phyloP scores from a whole-genome alignment of 2,113 vertebrate genomes.

The Atlantisia rogersi region DNA sequence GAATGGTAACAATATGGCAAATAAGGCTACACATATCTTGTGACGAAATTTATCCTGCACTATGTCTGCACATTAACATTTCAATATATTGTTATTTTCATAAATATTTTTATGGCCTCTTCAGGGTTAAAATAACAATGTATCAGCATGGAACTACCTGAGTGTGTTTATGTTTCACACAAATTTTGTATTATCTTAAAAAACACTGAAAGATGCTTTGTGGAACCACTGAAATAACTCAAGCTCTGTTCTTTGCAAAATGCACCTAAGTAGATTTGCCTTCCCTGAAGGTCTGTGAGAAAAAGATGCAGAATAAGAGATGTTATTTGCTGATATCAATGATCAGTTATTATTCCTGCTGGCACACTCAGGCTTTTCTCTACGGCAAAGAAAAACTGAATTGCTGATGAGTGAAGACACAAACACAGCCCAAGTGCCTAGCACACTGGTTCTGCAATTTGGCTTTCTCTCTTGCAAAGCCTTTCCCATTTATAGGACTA shows the following conservation, averaged over 20 bases:
- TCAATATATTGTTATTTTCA: neutral
- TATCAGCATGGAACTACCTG: neutral
- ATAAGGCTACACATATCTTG: neutral
- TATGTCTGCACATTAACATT: neutral
- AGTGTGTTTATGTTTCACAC: neutral
- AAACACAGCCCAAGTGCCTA: neutral
- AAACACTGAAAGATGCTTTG: neutral
- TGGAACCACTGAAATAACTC: neutral
- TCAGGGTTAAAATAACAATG: neutral
- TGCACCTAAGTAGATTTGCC: neutral
- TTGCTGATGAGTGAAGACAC: neutral
- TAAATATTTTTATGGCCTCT: neutral
- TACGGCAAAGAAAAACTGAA: neutral
- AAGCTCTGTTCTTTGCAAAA: neutral
- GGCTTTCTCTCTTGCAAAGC: neutral
- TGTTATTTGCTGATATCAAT: neutral
- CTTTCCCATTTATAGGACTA: neutral
- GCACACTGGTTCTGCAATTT: neutral
- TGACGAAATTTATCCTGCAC: neutral
- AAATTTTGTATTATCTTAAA: neutral
- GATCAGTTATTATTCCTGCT: neutral
- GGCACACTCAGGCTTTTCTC: neutral
- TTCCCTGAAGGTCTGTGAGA: neutral
- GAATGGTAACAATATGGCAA: neutral
- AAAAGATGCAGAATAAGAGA: neutral